Percentiles rank a stretch among this genome's conserved stretches.
These are phyloP conservation scores for Tolypeutes matacus DNA, from an alignment of 2,797 vertebrate species.

Conservation along the genomic window DNA sequence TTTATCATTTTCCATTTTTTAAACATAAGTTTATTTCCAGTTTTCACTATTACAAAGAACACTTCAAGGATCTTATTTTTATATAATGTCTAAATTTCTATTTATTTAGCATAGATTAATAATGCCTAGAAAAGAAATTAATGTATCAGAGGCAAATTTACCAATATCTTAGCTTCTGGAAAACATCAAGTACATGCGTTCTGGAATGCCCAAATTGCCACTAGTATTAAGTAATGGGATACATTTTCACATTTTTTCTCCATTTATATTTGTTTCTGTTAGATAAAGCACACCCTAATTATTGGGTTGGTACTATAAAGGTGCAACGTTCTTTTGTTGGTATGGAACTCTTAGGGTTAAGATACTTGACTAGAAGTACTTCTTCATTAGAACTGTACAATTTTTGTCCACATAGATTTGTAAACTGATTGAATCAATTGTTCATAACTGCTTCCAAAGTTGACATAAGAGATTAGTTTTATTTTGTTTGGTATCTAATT, in stretches of 20 bases:
- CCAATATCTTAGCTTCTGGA: not conserved
- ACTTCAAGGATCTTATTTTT: not conserved
- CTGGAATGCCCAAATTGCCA: not conserved
- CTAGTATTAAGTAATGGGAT: not conserved
- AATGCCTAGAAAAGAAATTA: not conserved
- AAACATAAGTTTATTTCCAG: not conserved
- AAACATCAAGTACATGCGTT: not conserved
- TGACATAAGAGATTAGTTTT: not conserved
- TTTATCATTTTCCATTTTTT: constrained; percentile 14
- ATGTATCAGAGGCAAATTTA: not conserved
- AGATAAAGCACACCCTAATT: not conserved
- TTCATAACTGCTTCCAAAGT: not conserved
- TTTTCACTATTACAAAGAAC: not conserved
- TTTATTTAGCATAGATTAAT: not conserved
- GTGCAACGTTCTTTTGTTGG: not conserved
- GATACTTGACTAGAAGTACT: not conserved
- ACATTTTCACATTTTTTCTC: not conserved
- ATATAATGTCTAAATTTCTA: not conserved
- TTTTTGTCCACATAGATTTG: not conserved
- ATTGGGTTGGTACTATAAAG: not conserved
- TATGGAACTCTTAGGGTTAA: not conserved
- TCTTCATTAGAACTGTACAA: not conserved
- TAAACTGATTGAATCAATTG: not conserved
- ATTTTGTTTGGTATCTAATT: not conserved
- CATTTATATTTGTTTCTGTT: constrained; percentile 1